Evolutionary conservation across 2,113 vertebrate species (phyloP), one percentile per base, ranked within the genome.

Genomic region (Engystomops pustulosus): DNA sequence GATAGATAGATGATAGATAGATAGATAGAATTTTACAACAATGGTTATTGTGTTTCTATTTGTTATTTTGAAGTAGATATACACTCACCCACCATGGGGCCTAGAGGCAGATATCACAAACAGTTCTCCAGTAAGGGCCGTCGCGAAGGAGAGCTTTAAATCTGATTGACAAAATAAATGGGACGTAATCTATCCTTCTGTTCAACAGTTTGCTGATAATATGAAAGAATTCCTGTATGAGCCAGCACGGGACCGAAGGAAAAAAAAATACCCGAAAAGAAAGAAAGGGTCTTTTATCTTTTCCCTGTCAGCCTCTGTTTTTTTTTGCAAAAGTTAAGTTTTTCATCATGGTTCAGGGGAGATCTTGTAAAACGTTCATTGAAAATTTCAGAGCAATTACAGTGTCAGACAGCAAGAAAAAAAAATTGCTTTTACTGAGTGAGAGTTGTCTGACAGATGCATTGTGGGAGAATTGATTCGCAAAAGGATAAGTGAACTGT

Each of bases 391-490:
- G 95, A 95, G 94, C 95, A 97, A 98, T 99, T 98, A 98, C 91
- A 87, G 90, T 97, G 97, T 98, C 98, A 97, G 96, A 93, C 95
- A 94, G 95, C 92, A 93, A 94, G 95, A 96, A 95, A 97, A 96
- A 96, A 95, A 97, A 96, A 98, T 96, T 93, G 94, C 95, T 96
- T 95, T 95, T 93, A 94, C 91, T 92, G 92, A 93, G 93, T 91
- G 94, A 95, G 93, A 95, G 94, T 94, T 95, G 94, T 95, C 93
- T 99, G 96, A 98, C 96, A 96, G 95, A 96, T 96, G 96, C 95
- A 98, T 97, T 97, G 96, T 97, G 94, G 95, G 93, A 97, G 95
- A 97, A 97, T 94, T 96, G 97, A 97, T 97, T 96, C 95, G 94
- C 94, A 92, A 93, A 95, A 93, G 95, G 95, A 95, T 96, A 96